Evolutionary conservation across 2,888 invertebrate species (phyloP).

Genomic region (Blastobasis adustella): DNA sequence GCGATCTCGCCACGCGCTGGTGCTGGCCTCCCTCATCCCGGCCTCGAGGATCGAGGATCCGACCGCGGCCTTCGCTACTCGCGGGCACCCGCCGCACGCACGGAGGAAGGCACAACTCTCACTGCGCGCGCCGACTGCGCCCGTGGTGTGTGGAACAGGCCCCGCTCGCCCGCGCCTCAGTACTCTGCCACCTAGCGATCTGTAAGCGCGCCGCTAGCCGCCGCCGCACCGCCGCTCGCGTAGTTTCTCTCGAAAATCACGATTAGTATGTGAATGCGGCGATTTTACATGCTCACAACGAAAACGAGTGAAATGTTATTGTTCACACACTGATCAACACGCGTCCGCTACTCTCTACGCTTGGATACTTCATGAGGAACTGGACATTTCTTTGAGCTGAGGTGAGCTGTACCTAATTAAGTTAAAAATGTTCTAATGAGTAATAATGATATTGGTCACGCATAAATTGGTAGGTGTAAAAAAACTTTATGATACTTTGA

Average conservation of each 20-base stretch:
- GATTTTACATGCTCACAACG: conserved; percentile 51
- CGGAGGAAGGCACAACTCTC: conserved; percentile 57
- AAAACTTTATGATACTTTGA: no score
- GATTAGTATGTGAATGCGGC: conserved; percentile 68
- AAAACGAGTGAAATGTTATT: conserved; percentile 66
- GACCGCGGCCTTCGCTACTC: conserved; percentile 31
- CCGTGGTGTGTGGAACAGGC: conserved; percentile 54
- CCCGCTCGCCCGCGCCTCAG: conserved; percentile 43
- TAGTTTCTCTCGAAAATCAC: conserved; percentile 53
- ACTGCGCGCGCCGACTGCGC: conserved; percentile 70
- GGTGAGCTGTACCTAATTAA: conserved; percentile 30
- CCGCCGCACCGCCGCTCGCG: conserved; percentile 35
- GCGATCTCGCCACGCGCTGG: no score
- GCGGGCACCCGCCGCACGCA: conserved; percentile 34
- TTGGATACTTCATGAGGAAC: conserved; percentile 60
- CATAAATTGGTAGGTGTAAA: no score
- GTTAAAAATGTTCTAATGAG: no score
- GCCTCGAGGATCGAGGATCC: conserved; percentile 30
- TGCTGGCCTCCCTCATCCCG: no score
- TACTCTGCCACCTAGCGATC: conserved; percentile 48
- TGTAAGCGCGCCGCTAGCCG: conserved; percentile 56
- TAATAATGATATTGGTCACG: no score
- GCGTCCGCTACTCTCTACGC: conserved; percentile 33
- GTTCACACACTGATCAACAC: conserved; percentile 45
- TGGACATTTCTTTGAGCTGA: conserved; percentile 40